A percentile compares a stretch with the other conserved stretches of the same genome.
Conservation (phyloP, 2,888 invertebrate species). For the Hypsopygia costalis region DNA sequence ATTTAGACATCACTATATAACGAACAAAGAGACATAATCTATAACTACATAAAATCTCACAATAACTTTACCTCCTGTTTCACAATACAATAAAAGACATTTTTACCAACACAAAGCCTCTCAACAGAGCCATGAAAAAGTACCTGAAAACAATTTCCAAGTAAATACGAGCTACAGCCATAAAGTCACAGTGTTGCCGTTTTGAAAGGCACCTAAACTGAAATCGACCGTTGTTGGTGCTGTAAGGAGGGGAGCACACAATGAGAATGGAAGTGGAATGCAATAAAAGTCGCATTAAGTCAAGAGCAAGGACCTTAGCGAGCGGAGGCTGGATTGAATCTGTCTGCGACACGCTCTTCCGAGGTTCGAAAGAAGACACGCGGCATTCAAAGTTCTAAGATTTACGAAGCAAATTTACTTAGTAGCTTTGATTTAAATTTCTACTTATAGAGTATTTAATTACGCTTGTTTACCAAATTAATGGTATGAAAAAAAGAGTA, state of each 20-base stretch:
- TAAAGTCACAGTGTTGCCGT: conserved; percentile 6
- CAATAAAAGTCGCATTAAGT: conserved; percentile 75
- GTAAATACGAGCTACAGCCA: conserved; percentile 5
- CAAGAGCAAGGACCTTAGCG: conserved; percentile 53
- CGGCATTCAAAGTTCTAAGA: too few relatives aligned
- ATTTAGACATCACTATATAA: too few relatives aligned
- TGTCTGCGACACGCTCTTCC: conserved; percentile 29
- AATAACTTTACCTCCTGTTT: too few relatives aligned
- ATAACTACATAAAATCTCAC: too few relatives aligned
- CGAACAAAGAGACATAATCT: too few relatives aligned
- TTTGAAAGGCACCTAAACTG: conserved; percentile 20
- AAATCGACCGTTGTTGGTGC: conserved; percentile 37
- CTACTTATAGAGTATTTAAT: too few relatives aligned
- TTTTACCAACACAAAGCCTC: neutral
- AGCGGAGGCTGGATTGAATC: conserved; percentile 41
- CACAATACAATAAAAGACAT: neutral
- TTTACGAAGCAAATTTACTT: too few relatives aligned
- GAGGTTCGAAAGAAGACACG: neutral
- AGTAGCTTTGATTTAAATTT: too few relatives aligned
- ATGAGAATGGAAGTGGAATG: conserved; percentile 56
- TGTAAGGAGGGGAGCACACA: conserved; percentile 46
- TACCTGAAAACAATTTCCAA: conserved; percentile 6
- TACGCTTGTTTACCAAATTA: too few relatives aligned
- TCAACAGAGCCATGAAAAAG: conserved; percentile 13
- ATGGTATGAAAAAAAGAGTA: too few relatives aligned